Evolutionary conservation across 2,113 vertebrate genomes (phyloP).

Genomic region (Tiliqua scincoides): DNA sequence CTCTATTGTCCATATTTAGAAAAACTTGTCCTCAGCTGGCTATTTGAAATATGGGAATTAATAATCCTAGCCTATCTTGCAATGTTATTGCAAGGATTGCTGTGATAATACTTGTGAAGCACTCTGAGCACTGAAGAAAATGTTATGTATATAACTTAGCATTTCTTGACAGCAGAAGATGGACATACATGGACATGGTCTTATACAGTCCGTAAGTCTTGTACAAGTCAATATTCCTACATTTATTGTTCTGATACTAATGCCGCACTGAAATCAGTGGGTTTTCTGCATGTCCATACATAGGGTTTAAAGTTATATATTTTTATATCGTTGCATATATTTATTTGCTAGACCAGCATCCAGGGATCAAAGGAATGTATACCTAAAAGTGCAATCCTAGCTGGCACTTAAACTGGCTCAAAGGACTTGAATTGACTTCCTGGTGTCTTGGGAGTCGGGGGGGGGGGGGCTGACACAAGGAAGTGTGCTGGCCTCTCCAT

Average conservation of each 20-base stretch:
- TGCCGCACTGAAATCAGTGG: not conserved
- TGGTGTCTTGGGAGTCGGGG: too few species aligned
- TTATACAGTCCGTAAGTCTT: too few species aligned
- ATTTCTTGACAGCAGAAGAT: not conserved
- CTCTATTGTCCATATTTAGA: too few species aligned
- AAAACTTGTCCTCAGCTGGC: not conserved
- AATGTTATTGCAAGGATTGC: not conserved
- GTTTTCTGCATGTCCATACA: not conserved
- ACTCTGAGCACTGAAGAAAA: not conserved
- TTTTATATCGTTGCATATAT: not conserved
- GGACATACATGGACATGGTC: too few species aligned
- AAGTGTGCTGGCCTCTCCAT: too few species aligned
- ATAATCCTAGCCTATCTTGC: not conserved
- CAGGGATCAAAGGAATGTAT: conserved; percentile 3
- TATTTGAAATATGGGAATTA: not conserved
- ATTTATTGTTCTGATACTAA: not conserved
- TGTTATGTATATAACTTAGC: not conserved
- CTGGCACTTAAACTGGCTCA: too few species aligned
- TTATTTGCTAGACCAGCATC: not conserved
- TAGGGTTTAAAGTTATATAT: not conserved
- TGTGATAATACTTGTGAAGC: not conserved
- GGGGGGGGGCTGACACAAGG: too few species aligned
- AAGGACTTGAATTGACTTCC: too few species aligned
- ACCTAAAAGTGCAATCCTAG: too few species aligned
- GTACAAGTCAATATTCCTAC: conserved; percentile 41